A percentile compares a stretch with the other conserved stretches of the same genome.
Evolutionary conservation across 2,113 vertebrate species (phyloP).

Genomic region (Atlantisia rogersi): DNA sequence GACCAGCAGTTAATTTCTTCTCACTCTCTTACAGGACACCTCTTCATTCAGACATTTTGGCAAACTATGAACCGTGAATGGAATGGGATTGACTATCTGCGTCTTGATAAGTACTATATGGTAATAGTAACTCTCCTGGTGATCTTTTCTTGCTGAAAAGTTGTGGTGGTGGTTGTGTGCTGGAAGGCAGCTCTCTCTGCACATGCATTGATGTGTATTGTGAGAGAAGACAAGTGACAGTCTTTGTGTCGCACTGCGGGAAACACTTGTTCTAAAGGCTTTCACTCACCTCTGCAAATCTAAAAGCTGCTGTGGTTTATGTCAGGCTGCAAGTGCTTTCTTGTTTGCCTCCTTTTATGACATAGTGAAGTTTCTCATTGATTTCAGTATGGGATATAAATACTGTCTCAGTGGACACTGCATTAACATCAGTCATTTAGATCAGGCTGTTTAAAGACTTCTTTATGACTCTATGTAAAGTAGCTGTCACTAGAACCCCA

Average conservation of each 20-base stretch:
- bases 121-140: neutral
- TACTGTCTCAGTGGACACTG: neutral
- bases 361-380: neutral
- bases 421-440: neutral
- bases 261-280: neutral
- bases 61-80: slow-evolving; percentile 91
- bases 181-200: neutral
- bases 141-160: neutral
- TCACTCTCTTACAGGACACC: slow-evolving; percentile 75
- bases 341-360: neutral
- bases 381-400: neutral
- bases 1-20: neutral
- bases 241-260: neutral
- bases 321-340: neutral
- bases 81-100: slow-evolving; percentile 85
- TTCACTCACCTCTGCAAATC: neutral
- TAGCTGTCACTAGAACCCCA: neutral
- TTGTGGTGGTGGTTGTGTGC: neutral
- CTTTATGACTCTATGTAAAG: neutral
- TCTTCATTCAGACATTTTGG: slow-evolving; percentile 87
- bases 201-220: neutral
- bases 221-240: neutral
- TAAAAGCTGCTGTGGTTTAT: neutral
- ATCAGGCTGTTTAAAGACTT: neutral
- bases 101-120: slow-evolving; percentile 89